These are phyloP conservation scores for Cirrhinus molitorella DNA, from an alignment of 2,797 vertebrate genomes.

Conservation along the genomic window DNA sequence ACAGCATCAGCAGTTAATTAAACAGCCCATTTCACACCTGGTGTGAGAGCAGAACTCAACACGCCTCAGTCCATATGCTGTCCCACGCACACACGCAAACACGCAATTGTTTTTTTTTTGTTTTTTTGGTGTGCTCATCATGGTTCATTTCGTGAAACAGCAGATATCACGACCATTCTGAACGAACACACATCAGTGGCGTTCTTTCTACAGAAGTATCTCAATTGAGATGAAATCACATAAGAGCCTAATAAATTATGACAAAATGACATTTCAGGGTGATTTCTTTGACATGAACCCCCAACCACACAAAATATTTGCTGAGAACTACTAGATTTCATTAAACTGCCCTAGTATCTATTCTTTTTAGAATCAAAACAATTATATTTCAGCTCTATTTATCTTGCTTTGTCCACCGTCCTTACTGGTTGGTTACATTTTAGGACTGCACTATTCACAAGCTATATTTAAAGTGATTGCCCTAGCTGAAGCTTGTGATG, in stretches of 20 bases:
- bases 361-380: background rate
- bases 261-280: background rate
- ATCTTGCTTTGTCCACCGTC: slow-evolving; percentile 1
- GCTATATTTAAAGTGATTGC: background rate
- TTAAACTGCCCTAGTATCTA: background rate
- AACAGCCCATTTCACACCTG: slow-evolving; percentile 87
- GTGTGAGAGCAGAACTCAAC: slow-evolving; percentile 81
- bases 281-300: background rate
- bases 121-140: slow-evolving; percentile 10
- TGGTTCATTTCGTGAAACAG: slow-evolving; percentile 30
- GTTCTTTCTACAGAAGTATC: background rate
- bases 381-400: background rate
- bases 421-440: background rate
- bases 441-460: slow-evolving; percentile 1
- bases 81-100: slow-evolving; percentile 67
- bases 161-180: slow-evolving; percentile 5
- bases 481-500: background rate
- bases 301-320: background rate
- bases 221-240: background rate
- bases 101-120: background rate
- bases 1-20: slow-evolving; percentile 88
- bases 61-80: slow-evolving; percentile 83
- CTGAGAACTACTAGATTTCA: background rate
- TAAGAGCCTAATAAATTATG: background rate
- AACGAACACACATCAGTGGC: slow-evolving; percentile 1